Percentiles rank a stretch among this genome's conserved stretches.
Evolutionary conservation across 2,888 invertebrate species (phyloP).

Genomic region (Limenitis camilla): DNA sequence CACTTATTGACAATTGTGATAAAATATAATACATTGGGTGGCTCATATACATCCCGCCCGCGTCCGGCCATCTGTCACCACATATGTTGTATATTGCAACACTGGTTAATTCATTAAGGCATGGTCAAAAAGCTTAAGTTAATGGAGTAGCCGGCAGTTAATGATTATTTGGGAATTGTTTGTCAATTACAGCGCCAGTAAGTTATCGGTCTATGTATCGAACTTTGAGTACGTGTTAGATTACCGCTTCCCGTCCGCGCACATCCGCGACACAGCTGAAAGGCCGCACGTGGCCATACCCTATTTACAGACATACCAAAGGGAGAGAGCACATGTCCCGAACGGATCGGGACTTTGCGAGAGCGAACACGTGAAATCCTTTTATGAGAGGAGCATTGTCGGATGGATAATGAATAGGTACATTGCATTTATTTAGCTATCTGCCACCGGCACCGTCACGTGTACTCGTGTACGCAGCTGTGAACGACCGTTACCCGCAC

Average conservation of each 20-base stretch:
- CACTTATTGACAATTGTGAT: slow-evolving; percentile 55
- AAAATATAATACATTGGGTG: slow-evolving; percentile 51
- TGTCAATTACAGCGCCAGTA: slow-evolving; percentile 18
- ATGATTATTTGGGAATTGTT: slow-evolving; percentile 1
- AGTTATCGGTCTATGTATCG: slow-evolving; percentile 42
- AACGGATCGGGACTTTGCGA: slow-evolving; percentile 71
- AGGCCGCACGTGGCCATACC: slow-evolving; percentile 73
- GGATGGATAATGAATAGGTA: slow-evolving; percentile 70
- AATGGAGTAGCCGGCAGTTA: slow-evolving; percentile 20
- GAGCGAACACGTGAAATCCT: slow-evolving; percentile 73
- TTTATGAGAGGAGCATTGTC: slow-evolving; percentile 71
- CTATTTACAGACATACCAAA: slow-evolving; percentile 72
- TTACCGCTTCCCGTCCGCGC: slow-evolving; percentile 70
- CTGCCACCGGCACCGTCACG: slow-evolving; percentile 69
- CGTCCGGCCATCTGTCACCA: slow-evolving; percentile 71
- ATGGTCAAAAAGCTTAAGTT: slow-evolving; percentile 50
- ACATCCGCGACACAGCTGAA: slow-evolving; percentile 72
- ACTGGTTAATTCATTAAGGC: slow-evolving; percentile 68
- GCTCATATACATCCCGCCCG: slow-evolving; percentile 55
- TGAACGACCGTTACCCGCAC: slow-evolving; percentile 73
- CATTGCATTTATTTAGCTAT: slow-evolving; percentile 73
- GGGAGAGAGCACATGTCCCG: slow-evolving; percentile 73
- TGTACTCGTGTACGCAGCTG: slow-evolving; percentile 68
- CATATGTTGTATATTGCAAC: slow-evolving; percentile 64
- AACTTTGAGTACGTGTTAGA: slow-evolving; percentile 53